Evolutionary conservation across 2,797 vertebrate genomes (phyloP).

Genomic region (Labeo calbasu): DNA sequence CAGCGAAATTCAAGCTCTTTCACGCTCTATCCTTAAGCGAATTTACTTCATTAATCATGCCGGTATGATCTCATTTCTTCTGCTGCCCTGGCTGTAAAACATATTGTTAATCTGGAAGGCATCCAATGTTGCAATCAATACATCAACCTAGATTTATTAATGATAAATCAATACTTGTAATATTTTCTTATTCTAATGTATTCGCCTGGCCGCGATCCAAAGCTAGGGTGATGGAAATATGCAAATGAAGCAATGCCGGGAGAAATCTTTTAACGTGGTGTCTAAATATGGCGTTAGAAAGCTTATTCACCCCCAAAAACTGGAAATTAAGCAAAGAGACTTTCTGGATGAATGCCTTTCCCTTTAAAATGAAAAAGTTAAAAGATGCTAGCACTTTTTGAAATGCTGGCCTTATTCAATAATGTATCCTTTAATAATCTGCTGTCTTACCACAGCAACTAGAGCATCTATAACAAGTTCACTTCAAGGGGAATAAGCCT

Average conservation of each 20-base stretch:
- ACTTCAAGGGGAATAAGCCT: constrained; percentile 72
- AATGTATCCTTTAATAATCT: constrained; percentile 74
- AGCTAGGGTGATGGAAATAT: constrained; percentile 69
- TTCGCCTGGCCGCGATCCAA: constrained; percentile 73
- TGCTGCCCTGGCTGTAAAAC: constrained; percentile 69
- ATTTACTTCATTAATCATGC: constrained; percentile 71
- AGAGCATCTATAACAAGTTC: constrained; percentile 71
- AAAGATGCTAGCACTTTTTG: constrained; percentile 36
- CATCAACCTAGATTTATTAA: constrained; percentile 83
- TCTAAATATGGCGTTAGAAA: neutral
- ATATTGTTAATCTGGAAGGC: constrained; percentile 74
- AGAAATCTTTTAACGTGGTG: constrained; percentile 14
- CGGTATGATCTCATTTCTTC: constrained; percentile 70
- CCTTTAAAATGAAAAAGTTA: constrained; percentile 29
- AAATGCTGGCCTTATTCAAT: constrained; percentile 65
- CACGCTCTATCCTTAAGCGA: constrained; percentile 28
- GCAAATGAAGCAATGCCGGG: constrained; percentile 63
- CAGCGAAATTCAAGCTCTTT: constrained; percentile 17
- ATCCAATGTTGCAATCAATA: constrained; percentile 83
- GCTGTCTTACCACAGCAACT: constrained; percentile 66
- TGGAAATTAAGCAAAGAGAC: constrained; percentile 15
- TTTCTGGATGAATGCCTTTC: constrained; percentile 12
- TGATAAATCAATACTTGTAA: constrained; percentile 89
- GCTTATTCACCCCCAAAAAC: constrained; percentile 15
- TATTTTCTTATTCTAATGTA: constrained; percentile 82